Base-by-base conservation (phyloP, 2,113 vertebrate genomes). In the Pelecanoides urinatrix region DNA sequence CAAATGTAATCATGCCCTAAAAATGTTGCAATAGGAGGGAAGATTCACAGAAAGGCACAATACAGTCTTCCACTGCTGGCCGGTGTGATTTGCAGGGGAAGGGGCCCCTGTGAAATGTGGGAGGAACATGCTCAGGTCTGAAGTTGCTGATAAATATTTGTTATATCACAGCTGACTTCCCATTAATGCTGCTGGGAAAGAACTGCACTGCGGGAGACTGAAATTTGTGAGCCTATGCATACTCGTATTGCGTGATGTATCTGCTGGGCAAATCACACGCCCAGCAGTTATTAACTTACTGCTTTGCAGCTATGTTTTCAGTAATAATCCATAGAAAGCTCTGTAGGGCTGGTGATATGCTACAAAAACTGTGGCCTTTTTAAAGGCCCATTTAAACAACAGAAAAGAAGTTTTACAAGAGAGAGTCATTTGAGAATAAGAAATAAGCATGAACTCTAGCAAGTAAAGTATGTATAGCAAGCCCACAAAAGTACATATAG, bases 201-300 rank as follows among this genome's bases (percentile, higher is more conserved):
- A 91, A 27, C 40, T 85, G 50, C 49, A 20, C 26, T 4, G 8
- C 1, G 1, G 32, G 59, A 68, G 38, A 44, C 27, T 20, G 13
- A 66, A 80, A 53, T 11, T 49, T 49, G 38, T 1, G 7, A 90
- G 21, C 27, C 52, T 27, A 8, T 16, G 9, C 23, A 23, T 40
- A 52, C 11, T 61, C 1, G 0, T 38, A 25, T 23, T 26, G 23
- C 0, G 2, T 59, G 74, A 26, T 40, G 13, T 40, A 4, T 52
- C 29, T 72, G 4, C 44, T 53, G 38, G 59, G n/a, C 38, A 86
- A 34, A 83, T 71, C 63, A 75, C 66, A 30, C 0, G 6, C 52
- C 11, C 42, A 61, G 21, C 32, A 53, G 58, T 62, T 73, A 32
- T 18, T 68, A 18, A 29, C 42, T 80, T 38, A 18, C 22, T 42